Evolutionary conservation across 2,113 vertebrate species (phyloP).

Genomic region (Lipotes vexillifer): DNA sequence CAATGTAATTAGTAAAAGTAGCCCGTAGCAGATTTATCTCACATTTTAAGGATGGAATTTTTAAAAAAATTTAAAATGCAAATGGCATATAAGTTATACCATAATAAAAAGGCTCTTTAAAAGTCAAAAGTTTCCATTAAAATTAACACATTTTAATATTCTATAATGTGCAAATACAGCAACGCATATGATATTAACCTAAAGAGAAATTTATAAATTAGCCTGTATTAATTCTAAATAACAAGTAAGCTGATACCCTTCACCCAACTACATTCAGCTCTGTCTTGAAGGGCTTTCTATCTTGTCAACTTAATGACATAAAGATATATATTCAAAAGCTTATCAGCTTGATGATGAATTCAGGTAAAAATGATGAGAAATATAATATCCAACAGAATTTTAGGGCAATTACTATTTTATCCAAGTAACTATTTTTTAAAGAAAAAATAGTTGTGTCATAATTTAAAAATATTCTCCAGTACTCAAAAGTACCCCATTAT

Average conservation of each 20-base stretch:
- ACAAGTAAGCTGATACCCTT: background rate
- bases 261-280: background rate
- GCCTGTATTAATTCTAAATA: background rate
- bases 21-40: background rate
- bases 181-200: background rate
- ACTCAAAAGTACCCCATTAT: background rate
- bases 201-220: conserved; percentile 27
- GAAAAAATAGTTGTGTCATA: background rate
- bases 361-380: background rate
- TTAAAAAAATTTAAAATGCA: background rate
- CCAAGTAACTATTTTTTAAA: background rate
- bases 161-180: background rate
- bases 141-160: conserved; percentile 22
- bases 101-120: background rate
- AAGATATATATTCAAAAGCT: background rate
- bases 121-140: background rate
- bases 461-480: background rate
- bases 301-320: background rate
- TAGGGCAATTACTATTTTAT: background rate
- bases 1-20: background rate
- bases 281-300: background rate
- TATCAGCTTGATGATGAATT: conserved; percentile 6
- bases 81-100: background rate
- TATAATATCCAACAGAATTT: background rate
- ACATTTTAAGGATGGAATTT: conserved; percentile 1